Evolutionary conservation across 2,113 vertebrate genomes (phyloP).

Genomic region (Acrocephalus kingi): DNA sequence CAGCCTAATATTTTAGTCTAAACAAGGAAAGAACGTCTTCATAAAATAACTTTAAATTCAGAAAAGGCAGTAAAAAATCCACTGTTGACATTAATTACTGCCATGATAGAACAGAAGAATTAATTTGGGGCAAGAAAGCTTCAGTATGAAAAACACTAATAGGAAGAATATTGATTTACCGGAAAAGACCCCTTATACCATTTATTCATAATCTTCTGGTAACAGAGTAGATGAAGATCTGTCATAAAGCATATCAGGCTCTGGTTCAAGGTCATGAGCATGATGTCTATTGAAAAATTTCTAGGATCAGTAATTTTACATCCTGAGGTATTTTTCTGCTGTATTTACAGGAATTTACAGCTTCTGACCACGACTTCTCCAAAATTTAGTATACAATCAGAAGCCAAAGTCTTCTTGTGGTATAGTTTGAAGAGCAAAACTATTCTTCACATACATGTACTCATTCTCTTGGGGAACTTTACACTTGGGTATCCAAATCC

Average conservation of each 20-base stretch:
- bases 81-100: rapidly evolving
- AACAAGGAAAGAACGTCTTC: background rate
- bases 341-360: background rate
- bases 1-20: background rate
- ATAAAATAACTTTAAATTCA: background rate
- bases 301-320: background rate
- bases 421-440: background rate
- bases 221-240: background rate
- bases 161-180: background rate
- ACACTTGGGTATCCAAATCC: background rate
- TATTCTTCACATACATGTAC: background rate
- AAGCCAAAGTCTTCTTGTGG: rapidly evolving
- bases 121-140: background rate
- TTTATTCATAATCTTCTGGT: background rate
- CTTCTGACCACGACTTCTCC: background rate
- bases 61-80: background rate
- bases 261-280: background rate
- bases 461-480: background rate
- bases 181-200: background rate
- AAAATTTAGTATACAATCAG: background rate
- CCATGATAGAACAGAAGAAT: background rate
- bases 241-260: background rate
- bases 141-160: background rate
- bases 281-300: background rate
- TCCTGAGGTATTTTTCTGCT: background rate